Conservation (phyloP, 2,113 vertebrate species). For the Pithys albifrons region DNA sequence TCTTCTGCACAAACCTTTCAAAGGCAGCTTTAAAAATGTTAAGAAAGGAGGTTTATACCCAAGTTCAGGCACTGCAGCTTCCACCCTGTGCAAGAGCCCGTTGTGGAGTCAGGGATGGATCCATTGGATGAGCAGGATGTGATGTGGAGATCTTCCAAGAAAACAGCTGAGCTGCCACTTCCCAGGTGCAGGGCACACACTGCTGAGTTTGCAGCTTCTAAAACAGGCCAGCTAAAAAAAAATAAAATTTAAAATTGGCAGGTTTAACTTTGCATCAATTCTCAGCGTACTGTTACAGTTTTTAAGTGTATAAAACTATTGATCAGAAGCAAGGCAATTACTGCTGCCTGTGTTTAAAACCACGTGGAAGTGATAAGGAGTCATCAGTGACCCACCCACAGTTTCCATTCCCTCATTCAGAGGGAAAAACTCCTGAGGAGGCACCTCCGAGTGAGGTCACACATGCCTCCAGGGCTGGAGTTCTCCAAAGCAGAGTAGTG, state of each 20-base stretch:
- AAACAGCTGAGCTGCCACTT: not conserved
- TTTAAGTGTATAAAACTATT: not conserved
- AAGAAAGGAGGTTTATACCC: not conserved
- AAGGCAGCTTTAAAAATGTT: not conserved
- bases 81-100: not conserved
- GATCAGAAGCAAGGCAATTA: not conserved
- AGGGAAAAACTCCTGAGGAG: not conserved
- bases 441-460: not conserved
- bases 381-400: not conserved
- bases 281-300: not conserved
- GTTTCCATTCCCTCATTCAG: not conserved
- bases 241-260: not conserved
- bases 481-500: rapidly evolving
- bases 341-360: not conserved
- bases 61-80: not conserved
- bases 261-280: not conserved
- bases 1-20: not conserved
- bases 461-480: rapidly evolving
- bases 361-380: rapidly evolving
- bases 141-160: not conserved
- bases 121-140: rapidly evolving
- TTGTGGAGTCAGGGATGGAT: rapidly evolving
- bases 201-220: not conserved
- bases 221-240: not conserved
- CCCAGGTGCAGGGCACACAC: not conserved